These are phyloP conservation scores for Microctonus aethiopoides DNA, from an alignment of 2,888 invertebrate genomes.

Conservation along the genomic window DNA sequence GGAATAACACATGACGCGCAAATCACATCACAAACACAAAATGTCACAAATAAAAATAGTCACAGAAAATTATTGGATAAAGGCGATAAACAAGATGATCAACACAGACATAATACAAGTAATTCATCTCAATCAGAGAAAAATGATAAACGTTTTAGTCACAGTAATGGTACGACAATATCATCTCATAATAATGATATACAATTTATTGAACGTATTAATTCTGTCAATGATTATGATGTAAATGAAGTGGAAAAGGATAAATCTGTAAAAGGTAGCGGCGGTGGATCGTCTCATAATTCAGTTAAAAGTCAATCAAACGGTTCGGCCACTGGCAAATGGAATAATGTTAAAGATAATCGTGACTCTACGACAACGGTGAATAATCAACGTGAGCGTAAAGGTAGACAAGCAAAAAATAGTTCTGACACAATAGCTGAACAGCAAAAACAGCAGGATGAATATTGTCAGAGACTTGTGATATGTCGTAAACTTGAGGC, in stretches of 20 bases:
- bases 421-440: slow-evolving; percentile 52
- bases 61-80: slow-evolving; percentile 71
- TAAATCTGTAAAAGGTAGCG: slow-evolving; percentile 62
- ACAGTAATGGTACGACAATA: slow-evolving; percentile 66
- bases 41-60: slow-evolving; percentile 66
- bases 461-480: slow-evolving; percentile 67
- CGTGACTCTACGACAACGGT: slow-evolving; percentile 59
- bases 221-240: slow-evolving; percentile 69
- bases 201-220: slow-evolving; percentile 69
- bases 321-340: slow-evolving; percentile 60
- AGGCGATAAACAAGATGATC: slow-evolving; percentile 65
- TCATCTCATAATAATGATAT: slow-evolving; percentile 62
- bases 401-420: slow-evolving; percentile 63
- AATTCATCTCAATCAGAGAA: slow-evolving; percentile 59
- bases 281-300: slow-evolving; percentile 49
- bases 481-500: slow-evolving; percentile 74
- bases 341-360: slow-evolving; percentile 65
- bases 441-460: slow-evolving; percentile 67
- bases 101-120: slow-evolving; percentile 58
- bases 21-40: slow-evolving; percentile 54
- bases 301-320: slow-evolving; percentile 64
- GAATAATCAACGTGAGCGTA: slow-evolving; percentile 65
- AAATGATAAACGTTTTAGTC: slow-evolving; percentile 65
- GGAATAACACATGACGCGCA: slow-evolving; percentile 55
- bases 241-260: slow-evolving; percentile 68